Percentiles rank a stretch among this genome's conserved stretches.
These are phyloP conservation scores for Patiria miniata DNA, from an alignment of 35 echinoderm and acorn worm species.

Conservation along the genomic window DNA sequence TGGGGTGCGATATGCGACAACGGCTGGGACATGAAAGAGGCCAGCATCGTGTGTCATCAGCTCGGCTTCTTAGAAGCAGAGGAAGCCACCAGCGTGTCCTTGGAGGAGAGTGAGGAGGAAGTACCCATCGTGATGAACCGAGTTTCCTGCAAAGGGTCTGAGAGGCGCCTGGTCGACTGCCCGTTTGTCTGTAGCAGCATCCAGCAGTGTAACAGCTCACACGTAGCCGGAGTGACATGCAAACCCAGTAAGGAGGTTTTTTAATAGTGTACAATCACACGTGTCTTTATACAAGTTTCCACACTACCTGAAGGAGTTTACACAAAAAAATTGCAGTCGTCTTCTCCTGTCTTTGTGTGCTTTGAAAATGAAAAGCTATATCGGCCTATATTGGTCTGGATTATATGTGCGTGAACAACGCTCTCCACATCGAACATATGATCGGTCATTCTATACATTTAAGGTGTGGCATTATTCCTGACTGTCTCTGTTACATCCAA, in stretches of 20 bases:
- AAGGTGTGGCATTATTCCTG: too few species aligned
- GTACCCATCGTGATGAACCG: not conserved
- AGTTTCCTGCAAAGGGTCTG: not conserved
- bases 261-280: not conserved
- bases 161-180: not conserved
- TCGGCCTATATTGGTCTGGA: too few species aligned
- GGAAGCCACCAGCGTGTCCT: not conserved
- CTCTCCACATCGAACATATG: too few species aligned
- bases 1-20: slow-evolving; percentile 63
- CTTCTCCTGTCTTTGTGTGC: too few species aligned
- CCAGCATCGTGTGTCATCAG: slow-evolving; percentile 42
- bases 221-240: not conserved
- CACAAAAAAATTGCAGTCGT: too few species aligned
- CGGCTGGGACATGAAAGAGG: slow-evolving; percentile 31
- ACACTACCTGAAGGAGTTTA: too few species aligned
- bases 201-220: not conserved
- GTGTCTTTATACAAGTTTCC: too few species aligned
- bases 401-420: too few species aligned
- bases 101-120: not conserved
- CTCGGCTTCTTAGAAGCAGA: not conserved
- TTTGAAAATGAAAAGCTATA: too few species aligned
- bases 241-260: not conserved
- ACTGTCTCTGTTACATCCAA: too few species aligned
- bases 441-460: too few species aligned
- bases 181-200: not conserved